phyloP scores from a whole-genome alignment of 2,888 invertebrate species.

The Agonopterix heracliana region DNA sequence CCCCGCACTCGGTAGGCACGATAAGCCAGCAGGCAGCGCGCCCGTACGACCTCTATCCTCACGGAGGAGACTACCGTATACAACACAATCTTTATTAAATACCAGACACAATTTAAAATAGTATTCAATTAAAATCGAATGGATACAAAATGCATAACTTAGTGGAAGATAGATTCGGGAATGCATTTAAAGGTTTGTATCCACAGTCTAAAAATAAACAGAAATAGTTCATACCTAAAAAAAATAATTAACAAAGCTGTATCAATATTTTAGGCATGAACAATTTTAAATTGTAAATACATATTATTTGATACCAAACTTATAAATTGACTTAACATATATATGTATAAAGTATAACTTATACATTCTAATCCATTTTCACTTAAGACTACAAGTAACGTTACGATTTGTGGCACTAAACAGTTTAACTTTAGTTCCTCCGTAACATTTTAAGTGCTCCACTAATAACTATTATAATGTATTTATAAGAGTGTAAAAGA shows the following conservation, averaged over 20 bases:
- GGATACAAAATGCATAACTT: constrained; percentile 49
- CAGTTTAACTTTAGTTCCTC: constrained; percentile 17
- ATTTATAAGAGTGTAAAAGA: constrained; percentile 31
- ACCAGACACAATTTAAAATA: constrained; percentile 17
- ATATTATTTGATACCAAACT: constrained; percentile 42
- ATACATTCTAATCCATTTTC: constrained; percentile 24
- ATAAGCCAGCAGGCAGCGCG: constrained; percentile 4
- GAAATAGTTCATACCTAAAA: constrained; percentile 11
- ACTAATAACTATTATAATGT: constrained; percentile 27
- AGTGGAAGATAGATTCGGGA: constrained; percentile 61
- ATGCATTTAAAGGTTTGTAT: constrained; percentile 54
- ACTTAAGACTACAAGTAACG: constrained; percentile 32
- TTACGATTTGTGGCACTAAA: constrained; percentile 34
- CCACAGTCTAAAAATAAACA: constrained; percentile 25
- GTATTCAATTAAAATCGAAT: constrained; percentile 25
- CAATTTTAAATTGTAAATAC: not conserved
- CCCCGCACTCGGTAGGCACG: too few species aligned
- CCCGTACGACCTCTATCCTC: constrained; percentile 27
- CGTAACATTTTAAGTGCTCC: constrained; percentile 31
- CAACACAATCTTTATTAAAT: constrained; percentile 27
- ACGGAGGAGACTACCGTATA: constrained; percentile 34
- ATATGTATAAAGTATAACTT: constrained; percentile 42
- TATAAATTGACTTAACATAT: constrained; percentile 57
- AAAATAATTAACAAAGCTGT: not conserved
- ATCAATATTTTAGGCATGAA: not conserved